These are phyloP conservation scores for Caenorhabditis doughertyi DNA, from an alignment of 2,888 invertebrate genomes.

Conservation along the genomic window DNA sequence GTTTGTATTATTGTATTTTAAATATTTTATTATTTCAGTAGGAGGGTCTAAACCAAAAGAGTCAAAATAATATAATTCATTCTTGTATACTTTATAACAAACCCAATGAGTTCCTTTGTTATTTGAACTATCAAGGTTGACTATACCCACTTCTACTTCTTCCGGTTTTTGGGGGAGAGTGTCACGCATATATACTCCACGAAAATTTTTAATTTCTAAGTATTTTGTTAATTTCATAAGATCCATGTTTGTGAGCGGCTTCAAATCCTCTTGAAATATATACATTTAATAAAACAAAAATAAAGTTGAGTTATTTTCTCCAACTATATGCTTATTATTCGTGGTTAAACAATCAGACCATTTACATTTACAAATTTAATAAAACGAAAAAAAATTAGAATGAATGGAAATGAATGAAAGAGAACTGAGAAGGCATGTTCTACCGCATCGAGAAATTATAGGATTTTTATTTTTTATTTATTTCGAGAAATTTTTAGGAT, in stretches of 20 bases:
- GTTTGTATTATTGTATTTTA: neutral
- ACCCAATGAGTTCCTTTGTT: slow-evolving; percentile 57
- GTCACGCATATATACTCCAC: neutral
- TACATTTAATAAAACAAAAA: too few relatives aligned
- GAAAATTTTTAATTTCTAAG: neutral
- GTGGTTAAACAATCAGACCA: too few relatives aligned
- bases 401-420: too few relatives aligned
- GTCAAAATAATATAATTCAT: slow-evolving; percentile 6
- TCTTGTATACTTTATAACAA: slow-evolving; percentile 33
- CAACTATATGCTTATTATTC: too few relatives aligned
- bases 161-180: neutral
- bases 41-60: slow-evolving; percentile 10
- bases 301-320: too few relatives aligned
- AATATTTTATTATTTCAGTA: neutral
- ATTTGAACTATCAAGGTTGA: slow-evolving; percentile 36
- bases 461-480: too few relatives aligned
- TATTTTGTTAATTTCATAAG: neutral
- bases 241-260: neutral
- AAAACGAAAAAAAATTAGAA: too few relatives aligned
- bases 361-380: too few relatives aligned
- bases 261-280: too few relatives aligned
- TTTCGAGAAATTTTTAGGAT: too few relatives aligned
- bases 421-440: too few relatives aligned
- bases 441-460: too few relatives aligned
- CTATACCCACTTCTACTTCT: slow-evolving; percentile 44